Evolutionary conservation across 2,113 vertebrate species (phyloP).

Genomic region (Setophaga coronata): DNA sequence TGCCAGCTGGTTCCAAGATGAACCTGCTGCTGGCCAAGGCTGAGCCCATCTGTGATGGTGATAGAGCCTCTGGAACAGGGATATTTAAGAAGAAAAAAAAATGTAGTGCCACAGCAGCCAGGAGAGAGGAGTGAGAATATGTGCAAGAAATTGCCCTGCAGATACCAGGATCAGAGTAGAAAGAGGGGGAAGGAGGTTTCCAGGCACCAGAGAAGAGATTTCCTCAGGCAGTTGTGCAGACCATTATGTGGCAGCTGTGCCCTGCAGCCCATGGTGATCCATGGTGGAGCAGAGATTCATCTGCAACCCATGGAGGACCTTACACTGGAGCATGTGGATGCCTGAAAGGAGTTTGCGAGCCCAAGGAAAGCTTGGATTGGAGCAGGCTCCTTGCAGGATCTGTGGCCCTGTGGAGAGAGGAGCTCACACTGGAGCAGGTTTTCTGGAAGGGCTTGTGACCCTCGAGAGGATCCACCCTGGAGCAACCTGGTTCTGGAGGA

Average conservation of each 20-base stretch:
- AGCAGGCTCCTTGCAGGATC: background rate
- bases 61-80: background rate
- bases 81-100: background rate
- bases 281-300: background rate
- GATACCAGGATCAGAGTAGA: background rate
- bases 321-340: fast-evolving
- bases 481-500: background rate
- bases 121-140: background rate
- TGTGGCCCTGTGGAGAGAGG: background rate
- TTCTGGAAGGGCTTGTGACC: background rate
- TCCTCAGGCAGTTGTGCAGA: background rate
- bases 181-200: fast-evolving
- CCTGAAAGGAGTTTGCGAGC: background rate
- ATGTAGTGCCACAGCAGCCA: background rate
- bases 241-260: background rate
- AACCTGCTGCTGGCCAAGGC: fast-evolving
- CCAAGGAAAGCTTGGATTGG: fast-evolving
- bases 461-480: fast-evolving
- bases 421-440: background rate
- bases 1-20: fast-evolving
- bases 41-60: fast-evolving
- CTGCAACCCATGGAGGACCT: background rate
- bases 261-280: background rate
- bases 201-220: fast-evolving
- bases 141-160: background rate